Base-by-base conservation (phyloP, 2,113 vertebrate species). In the Triplophysa siluroides region DNA sequence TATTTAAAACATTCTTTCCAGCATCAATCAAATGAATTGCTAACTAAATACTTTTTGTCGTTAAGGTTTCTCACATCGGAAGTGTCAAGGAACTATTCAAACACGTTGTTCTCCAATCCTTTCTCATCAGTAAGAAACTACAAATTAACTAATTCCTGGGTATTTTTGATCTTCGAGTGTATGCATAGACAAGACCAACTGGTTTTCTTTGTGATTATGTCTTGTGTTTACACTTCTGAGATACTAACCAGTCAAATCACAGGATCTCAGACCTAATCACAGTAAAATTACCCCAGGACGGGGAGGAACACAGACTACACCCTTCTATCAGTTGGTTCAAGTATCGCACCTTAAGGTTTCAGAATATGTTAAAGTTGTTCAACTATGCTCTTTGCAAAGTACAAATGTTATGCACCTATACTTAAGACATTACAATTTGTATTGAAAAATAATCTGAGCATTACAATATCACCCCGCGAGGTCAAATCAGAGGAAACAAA, bases 1-100 rank as follows among this genome's bases (percentile, higher is more conserved):
- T 92, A 92, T 92, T 93, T 78, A 92, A 92, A 91, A 92, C 87
- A 87, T 87, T 84, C 66, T 74, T 26, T 89, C 86, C 88, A 90
- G 87, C 86, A 90, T 90, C 86, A 84, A 85, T 52, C 86, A 83
- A 86, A 85, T 81, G 47, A 88, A 70, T 87, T 87, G 80, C 86
- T 66, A 90, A 88, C 84, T 86, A 66, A 88, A 85, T 78, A 68
- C 45, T 0, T 45, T 74, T 9, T 78, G 76, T 47, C 29, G 79
- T 84, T 77, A 79, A 61, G 18, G 33, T 87, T 70, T 84, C 33
- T 80, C 84, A 78, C 26, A 78, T 21, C 6, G 75, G 18, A 82
- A 58, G 47, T 38, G 69, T 66, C 77, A 78, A 26, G 76, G 26
- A 86, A 79, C 81, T 41, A 68, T 60, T 50, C 60, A 66, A n/a